A percentile compares a stretch with the other conserved stretches of the same genome.
Evolutionary conservation across 1,140 invertebrate genomes (phyloP).

Genomic region (Drosophila sp.): DNA sequence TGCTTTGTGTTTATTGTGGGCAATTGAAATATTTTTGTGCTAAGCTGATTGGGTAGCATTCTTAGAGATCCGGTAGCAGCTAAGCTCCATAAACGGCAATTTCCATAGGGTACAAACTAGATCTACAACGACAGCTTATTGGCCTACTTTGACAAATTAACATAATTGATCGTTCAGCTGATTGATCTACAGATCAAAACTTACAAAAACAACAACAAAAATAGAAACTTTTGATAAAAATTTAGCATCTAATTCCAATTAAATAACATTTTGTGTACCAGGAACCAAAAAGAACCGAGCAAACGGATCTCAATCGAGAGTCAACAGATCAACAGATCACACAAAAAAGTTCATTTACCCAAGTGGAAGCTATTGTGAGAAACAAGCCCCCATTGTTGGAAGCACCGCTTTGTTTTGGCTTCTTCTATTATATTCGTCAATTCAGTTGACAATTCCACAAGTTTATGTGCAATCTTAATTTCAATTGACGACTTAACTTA

Average conservation of each 20-base stretch:
- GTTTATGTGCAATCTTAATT: conserved; percentile 20
- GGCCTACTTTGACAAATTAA: conserved; percentile 52
- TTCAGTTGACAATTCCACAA: conserved; percentile 21
- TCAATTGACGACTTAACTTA: conserved; percentile 8
- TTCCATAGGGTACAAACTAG: conserved; percentile 20
- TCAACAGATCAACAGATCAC: background rate
- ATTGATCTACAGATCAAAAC: conserved; percentile 27
- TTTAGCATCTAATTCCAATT: conserved; percentile 25
- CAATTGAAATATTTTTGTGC: conserved; percentile 28
- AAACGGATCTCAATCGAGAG: conserved; percentile 35
- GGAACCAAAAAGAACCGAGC: conserved; percentile 14
- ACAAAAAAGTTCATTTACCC: conserved; percentile 48
- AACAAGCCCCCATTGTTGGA: conserved; percentile 23
- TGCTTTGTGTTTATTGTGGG: conserved; percentile 33
- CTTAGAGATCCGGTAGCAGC: conserved; percentile 48
- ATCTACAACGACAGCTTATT: conserved; percentile 37
- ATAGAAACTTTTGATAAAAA: conserved; percentile 5
- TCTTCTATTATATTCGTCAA: conserved; percentile 18
- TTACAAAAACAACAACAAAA: background rate
- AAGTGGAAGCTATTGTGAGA: conserved; percentile 6
- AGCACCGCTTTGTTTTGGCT: conserved; percentile 13
- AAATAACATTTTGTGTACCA: conserved; percentile 19
- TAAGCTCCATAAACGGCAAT: conserved; percentile 35
- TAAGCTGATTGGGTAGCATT: conserved; percentile 25
- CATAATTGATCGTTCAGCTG: conserved; percentile 38